A percentile compares a stretch with the other conserved stretches of the same genome.
Conservation (phyloP, 1,140 invertebrate species). For the Eubasilissa regina region DNA sequence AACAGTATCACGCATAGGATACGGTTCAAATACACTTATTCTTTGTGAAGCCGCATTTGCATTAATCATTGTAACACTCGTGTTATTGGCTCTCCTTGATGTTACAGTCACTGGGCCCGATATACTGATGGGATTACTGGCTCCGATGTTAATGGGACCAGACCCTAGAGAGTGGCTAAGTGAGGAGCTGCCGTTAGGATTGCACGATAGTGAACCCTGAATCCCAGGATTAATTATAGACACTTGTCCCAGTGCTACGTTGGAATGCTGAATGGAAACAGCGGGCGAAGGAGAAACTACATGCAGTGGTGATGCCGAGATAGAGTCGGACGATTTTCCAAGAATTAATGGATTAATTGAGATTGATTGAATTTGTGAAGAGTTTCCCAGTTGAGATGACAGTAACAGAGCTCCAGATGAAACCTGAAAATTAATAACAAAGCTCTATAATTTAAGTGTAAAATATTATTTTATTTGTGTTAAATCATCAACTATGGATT, state of each 20-base stretch:
- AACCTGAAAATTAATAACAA: constrained; percentile 48
- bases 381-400: constrained; percentile 46
- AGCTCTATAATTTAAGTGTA: not conserved
- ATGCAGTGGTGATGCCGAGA: constrained; percentile 61
- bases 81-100: constrained; percentile 78
- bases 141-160: constrained; percentile 61
- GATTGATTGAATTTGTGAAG: constrained; percentile 66
- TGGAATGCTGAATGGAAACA: constrained; percentile 68
- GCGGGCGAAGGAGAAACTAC: constrained; percentile 59
- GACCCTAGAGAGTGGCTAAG: constrained; percentile 62
- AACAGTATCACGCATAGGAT: constrained; percentile 90
- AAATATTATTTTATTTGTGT: not conserved
- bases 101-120: constrained; percentile 77
- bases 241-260: constrained; percentile 66
- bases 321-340: constrained; percentile 67
- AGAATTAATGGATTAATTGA: constrained; percentile 66
- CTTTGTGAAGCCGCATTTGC: constrained; percentile 76
- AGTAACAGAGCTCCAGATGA: constrained; percentile 55
- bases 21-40: constrained; percentile 90
- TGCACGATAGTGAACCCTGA: constrained; percentile 48
- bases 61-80: constrained; percentile 81
- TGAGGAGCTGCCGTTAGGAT: constrained; percentile 58
- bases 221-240: constrained; percentile 63
- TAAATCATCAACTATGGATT: not conserved
- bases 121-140: constrained; percentile 68